phyloP scores from a whole-genome alignment of 2,888 invertebrate species.

The Phaonia tiefii region DNA sequence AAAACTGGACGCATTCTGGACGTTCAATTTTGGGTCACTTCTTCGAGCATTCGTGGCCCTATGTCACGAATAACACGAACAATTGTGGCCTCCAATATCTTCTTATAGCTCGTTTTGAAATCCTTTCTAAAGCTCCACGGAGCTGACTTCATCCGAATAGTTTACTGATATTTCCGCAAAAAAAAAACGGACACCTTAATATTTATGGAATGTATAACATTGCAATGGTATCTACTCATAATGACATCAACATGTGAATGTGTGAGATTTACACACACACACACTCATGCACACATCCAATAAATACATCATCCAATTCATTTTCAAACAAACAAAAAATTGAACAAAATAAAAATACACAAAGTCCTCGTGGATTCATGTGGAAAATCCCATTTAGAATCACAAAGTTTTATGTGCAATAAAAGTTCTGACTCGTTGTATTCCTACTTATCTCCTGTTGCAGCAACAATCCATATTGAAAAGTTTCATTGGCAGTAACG shows the following conservation, averaged over 20 bases:
- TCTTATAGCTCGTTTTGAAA: no score
- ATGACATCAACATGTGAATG: background rate
- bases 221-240: no score
- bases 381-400: slow-evolving; percentile 57
- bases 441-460: slow-evolving; percentile 33
- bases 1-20: no score
- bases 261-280: background rate
- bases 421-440: background rate
- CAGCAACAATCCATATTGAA: slow-evolving; percentile 57
- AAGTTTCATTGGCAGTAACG: slow-evolving; percentile 55
- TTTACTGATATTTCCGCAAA: no score
- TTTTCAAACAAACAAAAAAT: background rate
- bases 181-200: no score
- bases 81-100: no score
- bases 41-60: no score
- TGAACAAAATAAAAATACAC: background rate
- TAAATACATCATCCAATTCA: background rate
- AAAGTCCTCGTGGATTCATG: slow-evolving; percentile 28
- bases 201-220: no score
- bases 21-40: no score
- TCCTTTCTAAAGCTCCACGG: no score
- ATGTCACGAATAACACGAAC: no score
- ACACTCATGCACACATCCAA: background rate
- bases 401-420: slow-evolving; percentile 19
- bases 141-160: no score